Base-by-base conservation (phyloP, 2,797 vertebrate species). In the Acanthopagrus latus region DNA sequence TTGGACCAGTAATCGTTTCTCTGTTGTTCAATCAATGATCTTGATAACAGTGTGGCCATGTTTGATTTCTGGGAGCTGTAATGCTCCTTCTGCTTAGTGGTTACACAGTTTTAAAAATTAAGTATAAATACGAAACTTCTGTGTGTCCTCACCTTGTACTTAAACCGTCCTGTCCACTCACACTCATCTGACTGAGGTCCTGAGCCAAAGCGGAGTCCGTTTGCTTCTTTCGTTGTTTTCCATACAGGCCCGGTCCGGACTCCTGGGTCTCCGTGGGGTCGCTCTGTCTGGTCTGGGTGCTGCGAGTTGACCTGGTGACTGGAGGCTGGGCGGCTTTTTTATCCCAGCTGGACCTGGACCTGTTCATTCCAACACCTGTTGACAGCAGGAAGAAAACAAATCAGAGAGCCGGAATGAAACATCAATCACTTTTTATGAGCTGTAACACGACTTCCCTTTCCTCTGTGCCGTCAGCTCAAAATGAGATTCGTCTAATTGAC, bases 141-240 rank as follows among this genome's bases (percentile, higher is more conserved):
- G 16, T 0, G 5, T 38, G n/a, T 80, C 38, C 70, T 92, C 75
- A 96, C 95, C 95, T 88, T 25, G 78, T 13, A 52, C 68, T 27
- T 5, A 81, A 67, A 27, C 62, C 21, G 5, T 89, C 83, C 78
- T 71, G 91, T 52, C 89, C 88, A 8, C 86, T 94, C 73, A 95
- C 91, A 27, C 87, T 95, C 94, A 95, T 95, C 74, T 89, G 93
- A 79, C 95, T 92, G 66, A 96, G 94, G 71, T 95, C 91, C 80
- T 93, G 84, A 17, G 89, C 91, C 75, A 95, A 73, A 50, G 86
- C 86, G 0, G 93, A 90, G 66, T 93, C 91, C 0, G 89, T 71
- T 44, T 84, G 88, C 82, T 89, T 94, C 71, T 79, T 89, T 9
- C 76, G 83, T 43, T 88, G 92, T 66, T 88, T 90, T 20, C 85